Evolutionary conservation across 64 coral and sea anemone species (phyloP), one percentile per base, ranked within the genome.

Genomic region (Dendrophyllia cribrosa): DNA sequence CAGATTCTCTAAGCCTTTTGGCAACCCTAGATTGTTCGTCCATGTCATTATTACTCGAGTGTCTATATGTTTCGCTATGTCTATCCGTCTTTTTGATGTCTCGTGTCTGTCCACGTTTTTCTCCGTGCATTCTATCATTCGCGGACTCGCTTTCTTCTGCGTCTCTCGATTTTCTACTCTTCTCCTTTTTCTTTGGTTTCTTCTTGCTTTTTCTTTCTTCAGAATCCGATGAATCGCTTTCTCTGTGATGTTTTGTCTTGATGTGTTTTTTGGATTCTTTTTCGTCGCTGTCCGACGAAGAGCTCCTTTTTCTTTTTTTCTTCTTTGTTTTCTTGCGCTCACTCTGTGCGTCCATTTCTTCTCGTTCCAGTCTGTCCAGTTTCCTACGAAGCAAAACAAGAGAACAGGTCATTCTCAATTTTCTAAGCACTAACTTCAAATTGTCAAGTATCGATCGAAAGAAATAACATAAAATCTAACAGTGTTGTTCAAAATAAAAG

Each of bases 331-430:
- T 93, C 23, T 85, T 87, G 23, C 20, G 69, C 6, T 63, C 66
- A 46, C 58, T 81, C 22, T 88, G 62, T 4, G 75, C 80, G 4
- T 93, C 95, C 55, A 90, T 47, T 63, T 96, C 95, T 86, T 96
- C 88, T 53, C 60, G 83, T 79, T 96, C 95, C 12, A 96, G 87
- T 93, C 85, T 90, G 58, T 96, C 91, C 9, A 96, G 72, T 90
- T 96, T 96, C 70, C 95, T 96, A 19, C n/a, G 69, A 76, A 51
- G 7, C n/a, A 60, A 88, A 88, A 61, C 0, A 43, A 1, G 64
- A 76, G 65, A 45, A 75, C 59, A 34, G 34, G 34, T 34, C 34
- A 34, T 34, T 34, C 0, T 34, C 34, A 34, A 34, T 34, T 34
- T 34, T 34, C 34, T 34, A 56, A 56, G 53, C 53, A 56, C 1